phyloP scores from a whole-genome alignment of 1,140 invertebrate genomes.

The Dendrolimus kikuchii region DNA sequence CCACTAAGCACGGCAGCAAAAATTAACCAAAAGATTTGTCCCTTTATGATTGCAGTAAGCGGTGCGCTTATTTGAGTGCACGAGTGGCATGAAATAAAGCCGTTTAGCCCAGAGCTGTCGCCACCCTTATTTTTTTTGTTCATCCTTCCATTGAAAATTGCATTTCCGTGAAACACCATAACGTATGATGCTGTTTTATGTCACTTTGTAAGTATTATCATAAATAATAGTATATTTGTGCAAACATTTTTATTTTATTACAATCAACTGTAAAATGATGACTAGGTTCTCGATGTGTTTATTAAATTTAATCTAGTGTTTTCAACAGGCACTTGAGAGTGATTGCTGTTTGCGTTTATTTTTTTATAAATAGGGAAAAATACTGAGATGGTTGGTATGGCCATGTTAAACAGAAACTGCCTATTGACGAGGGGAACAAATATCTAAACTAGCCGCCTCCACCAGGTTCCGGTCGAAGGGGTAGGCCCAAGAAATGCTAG shows the following conservation, averaged over 20 bases:
- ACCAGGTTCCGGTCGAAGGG: no score
- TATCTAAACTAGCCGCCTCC: no score
- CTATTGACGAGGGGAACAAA: no score
- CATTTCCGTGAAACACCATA: slow-evolving; percentile 24
- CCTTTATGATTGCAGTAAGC: slow-evolving; percentile 34
- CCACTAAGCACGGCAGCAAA: slow-evolving; percentile 30
- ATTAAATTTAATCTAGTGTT: no score
- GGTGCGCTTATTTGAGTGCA: slow-evolving; percentile 30
- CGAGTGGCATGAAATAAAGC: slow-evolving; percentile 31
- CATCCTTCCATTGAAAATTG: slow-evolving; percentile 36
- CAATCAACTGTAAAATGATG: no score
- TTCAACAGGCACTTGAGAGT: no score
- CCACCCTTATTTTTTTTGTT: slow-evolving; percentile 51
- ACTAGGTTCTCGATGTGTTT: no score
- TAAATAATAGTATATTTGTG: slow-evolving; percentile 5
- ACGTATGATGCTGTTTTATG: background rate
- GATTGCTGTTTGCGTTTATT: no score
- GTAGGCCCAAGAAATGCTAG: no score
- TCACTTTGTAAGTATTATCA: background rate
- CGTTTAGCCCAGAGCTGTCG: slow-evolving; percentile 23
- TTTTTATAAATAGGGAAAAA: no score
- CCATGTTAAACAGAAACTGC: no score
- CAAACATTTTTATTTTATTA: slow-evolving; percentile 1
- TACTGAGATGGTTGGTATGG: no score
- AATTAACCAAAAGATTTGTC: slow-evolving; percentile 40